Evolutionary conservation across 1,140 invertebrate genomes (phyloP), one percentile per base, ranked within the genome.

Genomic region (Megalonaias nervosa): DNA sequence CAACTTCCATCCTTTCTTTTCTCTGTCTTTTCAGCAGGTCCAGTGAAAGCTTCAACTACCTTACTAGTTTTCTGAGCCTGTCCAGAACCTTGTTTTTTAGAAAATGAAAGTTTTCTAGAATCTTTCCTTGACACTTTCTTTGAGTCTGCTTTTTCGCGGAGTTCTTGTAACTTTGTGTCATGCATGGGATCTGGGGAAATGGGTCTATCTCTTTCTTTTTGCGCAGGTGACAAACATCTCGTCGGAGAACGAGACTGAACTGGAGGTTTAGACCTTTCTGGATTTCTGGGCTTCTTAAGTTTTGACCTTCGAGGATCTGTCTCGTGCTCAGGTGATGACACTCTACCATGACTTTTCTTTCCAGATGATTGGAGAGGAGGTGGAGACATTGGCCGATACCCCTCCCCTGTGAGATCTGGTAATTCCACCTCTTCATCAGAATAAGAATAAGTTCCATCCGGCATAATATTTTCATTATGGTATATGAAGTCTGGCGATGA

Each of bases 1-100:
- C 81, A 82, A 38, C 79, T 81, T 70, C 78, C 81, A 70, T 84
- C 79, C 59, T 72, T 79, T 55, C 80, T 81, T 48, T 82, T 82
- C 26, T 67, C 72, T 21, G 65, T 74, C 26, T 78, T 76, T 72
- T 61, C 71, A 59, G 56, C 60, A n/a, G 58, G 64, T 23, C 60
- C 48, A 60, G 75, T 74, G 69, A 81, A 81, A 13, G 80, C 80
- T 68, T 81, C 75, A 55, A 59, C 21, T 6, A 59, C 74, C 21
- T 71, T 62, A 64, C 58, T 62, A 12, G 64, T 59, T 13, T 76
- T 72, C 26, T 19, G 31, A 71, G 67, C 23, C 59, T 71, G 66
- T 65, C 78, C 76, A 38, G 68, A 72, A 26, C 31, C 61, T 68
- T 74, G 66, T 60, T 76, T 80, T 68, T n/a, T 75, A 65, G 21